Evolutionary conservation across 1,140 invertebrate genomes (phyloP), one percentile per base, ranked within the genome.

Genomic region (Probaryconus sp.): DNA sequence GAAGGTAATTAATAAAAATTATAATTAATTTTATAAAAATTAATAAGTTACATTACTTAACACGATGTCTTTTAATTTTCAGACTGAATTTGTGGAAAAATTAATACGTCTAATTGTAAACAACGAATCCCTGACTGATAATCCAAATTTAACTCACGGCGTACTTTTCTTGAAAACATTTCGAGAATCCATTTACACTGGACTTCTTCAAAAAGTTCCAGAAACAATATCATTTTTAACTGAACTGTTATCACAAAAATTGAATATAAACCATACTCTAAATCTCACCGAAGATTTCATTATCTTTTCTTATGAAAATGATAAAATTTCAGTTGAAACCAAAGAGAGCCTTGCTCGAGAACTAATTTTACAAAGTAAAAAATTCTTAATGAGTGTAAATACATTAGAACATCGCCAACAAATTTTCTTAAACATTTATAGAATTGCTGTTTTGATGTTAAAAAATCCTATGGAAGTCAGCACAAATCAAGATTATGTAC

Each of bases 151-250:
- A 3, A 77, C 72, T n/a, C 65, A 82, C 18, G 86, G 86, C 4
- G 76, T 83, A 67, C 65, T 84, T 26, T 88, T 88, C 64, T 17
- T 85, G 2, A 78, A 69, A 18, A 78, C 50, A 5, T 88, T 85
- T 28, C 78, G 79, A 45, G 31, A 30, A 11, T 40, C 71, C 0
- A 75, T 89, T 10, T 81, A 81, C 38, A 28, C 9, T 3, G 80
- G 65, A 30, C 64, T 86, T 28, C 38, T 85, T 9, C 71, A 45
- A 18, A 69, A 84, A 3, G 7, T 64, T 1, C n/a, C 33, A 5
- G 18, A 71, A 35, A 81, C 83, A 2, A 61, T 83, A n/a, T 13
- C 43, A 33, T 48, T 81, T 9, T 21, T 85, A 2, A 63, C 77
- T 5, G 11, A 75, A 16, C 20, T 72, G 3, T 45, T 82, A n/a